phyloP scores from a whole-genome alignment of 2,888 invertebrate species.

The Magallana nippona region DNA sequence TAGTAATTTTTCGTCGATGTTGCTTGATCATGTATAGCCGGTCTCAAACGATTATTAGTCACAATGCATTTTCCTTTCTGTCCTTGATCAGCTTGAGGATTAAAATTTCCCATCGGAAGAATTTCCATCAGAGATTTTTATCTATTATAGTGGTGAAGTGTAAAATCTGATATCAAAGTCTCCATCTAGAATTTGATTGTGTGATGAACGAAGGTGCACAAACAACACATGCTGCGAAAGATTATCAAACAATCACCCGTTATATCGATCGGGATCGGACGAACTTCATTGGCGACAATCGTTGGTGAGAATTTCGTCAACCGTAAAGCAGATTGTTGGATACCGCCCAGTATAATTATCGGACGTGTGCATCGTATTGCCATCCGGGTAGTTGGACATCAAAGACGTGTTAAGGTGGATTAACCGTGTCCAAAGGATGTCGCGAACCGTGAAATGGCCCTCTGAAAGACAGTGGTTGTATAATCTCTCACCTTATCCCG shows the following conservation, averaged over 20 bases:
- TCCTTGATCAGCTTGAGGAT: not conserved
- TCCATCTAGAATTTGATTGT: conserved; percentile 14
- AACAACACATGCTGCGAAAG: not conserved
- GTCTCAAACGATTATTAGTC: no score
- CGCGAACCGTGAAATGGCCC: conserved; percentile 6
- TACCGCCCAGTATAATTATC: not conserved
- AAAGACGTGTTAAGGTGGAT: conserved; percentile 13
- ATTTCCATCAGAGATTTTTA: not conserved
- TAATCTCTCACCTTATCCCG: no score
- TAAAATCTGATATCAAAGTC: conserved; percentile 14
- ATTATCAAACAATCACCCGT: conserved; percentile 5
- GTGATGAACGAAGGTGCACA: not conserved
- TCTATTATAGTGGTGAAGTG: conserved; percentile 21
- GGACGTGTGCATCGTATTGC: not conserved
- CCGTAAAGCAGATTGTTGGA: conserved; percentile 1
- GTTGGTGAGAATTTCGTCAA: conserved; percentile 5
- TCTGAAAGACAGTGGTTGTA: not conserved
- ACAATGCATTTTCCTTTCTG: not conserved
- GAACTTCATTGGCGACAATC: not conserved
- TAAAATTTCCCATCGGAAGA: conserved; percentile 1
- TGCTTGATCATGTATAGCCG: no score
- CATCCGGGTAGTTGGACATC: not conserved
- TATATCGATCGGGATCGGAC: conserved; percentile 16
- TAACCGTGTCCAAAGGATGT: not conserved
- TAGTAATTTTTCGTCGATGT: no score